Evolutionary conservation across 2,797 vertebrate species (phyloP).

Genomic region (Cuculus canorus): DNA sequence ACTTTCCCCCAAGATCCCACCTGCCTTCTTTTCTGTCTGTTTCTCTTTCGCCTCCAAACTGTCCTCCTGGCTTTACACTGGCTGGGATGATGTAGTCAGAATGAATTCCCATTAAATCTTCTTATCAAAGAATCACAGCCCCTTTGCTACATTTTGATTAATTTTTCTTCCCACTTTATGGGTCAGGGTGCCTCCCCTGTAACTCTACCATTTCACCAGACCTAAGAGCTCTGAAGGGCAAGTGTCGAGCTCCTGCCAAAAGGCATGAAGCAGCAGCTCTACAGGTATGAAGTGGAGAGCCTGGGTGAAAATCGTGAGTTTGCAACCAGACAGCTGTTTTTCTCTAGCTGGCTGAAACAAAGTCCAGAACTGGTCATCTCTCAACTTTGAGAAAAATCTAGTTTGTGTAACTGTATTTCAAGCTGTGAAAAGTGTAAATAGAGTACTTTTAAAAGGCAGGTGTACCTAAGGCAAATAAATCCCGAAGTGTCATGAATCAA

Average conservation of each 20-base stretch:
- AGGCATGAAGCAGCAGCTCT: not conserved
- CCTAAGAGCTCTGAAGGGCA: not conserved
- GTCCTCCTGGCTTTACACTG: fast-evolving
- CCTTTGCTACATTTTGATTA: not conserved
- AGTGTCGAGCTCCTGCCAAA: not conserved
- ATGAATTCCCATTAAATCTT: not conserved
- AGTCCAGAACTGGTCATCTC: not conserved
- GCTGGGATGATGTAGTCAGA: not conserved
- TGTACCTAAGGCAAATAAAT: constrained; percentile 26
- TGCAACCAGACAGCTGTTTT: not conserved
- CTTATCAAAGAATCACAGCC: fast-evolving
- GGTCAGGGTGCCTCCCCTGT: not conserved
- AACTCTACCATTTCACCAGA: not conserved
- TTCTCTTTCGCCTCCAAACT: not conserved
- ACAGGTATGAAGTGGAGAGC: not conserved
- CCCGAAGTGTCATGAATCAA: constrained; percentile 8
- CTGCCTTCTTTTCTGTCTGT: not conserved
- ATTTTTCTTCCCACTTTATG: not conserved
- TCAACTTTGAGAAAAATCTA: not conserved
- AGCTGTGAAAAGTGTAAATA: not conserved
- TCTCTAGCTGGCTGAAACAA: not conserved
- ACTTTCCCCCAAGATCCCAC: not conserved
- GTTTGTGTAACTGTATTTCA: not conserved
- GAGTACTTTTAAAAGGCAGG: not conserved
- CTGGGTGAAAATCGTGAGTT: not conserved